phyloP scores from a whole-genome alignment of 2,888 invertebrate species.

The Hyalella azteca region DNA sequence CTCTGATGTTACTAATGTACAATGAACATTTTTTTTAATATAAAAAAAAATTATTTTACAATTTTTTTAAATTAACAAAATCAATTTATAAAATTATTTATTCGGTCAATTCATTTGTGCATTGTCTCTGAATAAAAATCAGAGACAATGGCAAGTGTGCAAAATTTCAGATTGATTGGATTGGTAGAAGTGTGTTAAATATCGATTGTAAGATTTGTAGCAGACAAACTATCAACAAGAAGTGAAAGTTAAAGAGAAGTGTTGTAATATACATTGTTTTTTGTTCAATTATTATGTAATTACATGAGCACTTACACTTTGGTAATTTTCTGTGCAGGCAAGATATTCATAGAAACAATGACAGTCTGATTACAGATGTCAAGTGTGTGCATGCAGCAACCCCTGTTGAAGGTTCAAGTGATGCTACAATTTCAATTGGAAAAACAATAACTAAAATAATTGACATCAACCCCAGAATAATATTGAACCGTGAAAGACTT shows the following conservation, averaged over 20 bases:
- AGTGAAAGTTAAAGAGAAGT: neutral
- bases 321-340: neutral
- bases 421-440: neutral
- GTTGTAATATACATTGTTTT: neutral
- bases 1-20: too few species aligned
- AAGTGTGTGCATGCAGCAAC: neutral
- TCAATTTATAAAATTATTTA: neutral
- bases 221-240: too few species aligned
- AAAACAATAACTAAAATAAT: neutral
- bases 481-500: neutral
- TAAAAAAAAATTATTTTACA: neutral
- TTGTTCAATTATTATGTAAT: neutral
- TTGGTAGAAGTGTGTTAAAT: too few species aligned
- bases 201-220: too few species aligned
- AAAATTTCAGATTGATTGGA: too few species aligned
- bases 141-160: too few species aligned
- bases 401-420: neutral
- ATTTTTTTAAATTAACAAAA: neutral
- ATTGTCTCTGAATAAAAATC: too few species aligned
- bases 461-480: neutral
- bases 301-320: neutral
- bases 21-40: neutral
- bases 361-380: neutral
- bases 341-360: neutral
- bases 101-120: neutral